Base-by-base conservation (phyloP, 2,113 vertebrate genomes). In the Chaetodon auriga region DNA sequence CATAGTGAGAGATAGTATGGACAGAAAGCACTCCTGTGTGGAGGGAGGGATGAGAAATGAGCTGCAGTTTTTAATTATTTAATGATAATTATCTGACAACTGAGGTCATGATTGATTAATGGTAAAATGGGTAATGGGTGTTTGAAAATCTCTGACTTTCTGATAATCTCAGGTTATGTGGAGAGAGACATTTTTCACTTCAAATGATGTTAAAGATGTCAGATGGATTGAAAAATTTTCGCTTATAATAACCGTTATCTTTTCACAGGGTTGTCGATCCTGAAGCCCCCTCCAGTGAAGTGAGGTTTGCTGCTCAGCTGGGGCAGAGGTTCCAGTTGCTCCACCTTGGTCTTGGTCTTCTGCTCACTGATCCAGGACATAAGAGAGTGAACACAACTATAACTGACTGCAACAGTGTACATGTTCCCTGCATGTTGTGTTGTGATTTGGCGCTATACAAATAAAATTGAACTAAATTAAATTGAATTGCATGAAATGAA, bases 241-340 rank as follows among this genome's bases (percentile, higher is more conserved):
- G 41, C 1, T 21, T 10, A 30, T 38, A 18, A 13, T 1, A 35
- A 10, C 9, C 18, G 5, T 75, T 38, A 84, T 86, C 61, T 86
- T 54, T 43, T 88, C 23, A 79, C 51, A 16, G 85, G 90, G 58
- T 87, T 73, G 63, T 92, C 71, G 4, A 92, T 65, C 71, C 81
- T 89, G 71, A 93, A 93, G 68, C 91, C 90, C 70, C 89, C 89
- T 43, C 91, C 90, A 0, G 80, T 86, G 57, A 89, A 92, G 60
- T 89, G 91, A 25, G 92, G 80, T 51, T 79, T 93, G 90, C 74
- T 84, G 90, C 68, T 81, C 41, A 92, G 80, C 78, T 87, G 91
- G 12, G 92, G 92, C 69, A 94, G 83, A 1, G 43, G 48, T 2
- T 90, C 89, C 78, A 68, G 46, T n/a, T 87, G 86, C 53, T 92